A percentile compares a stretch with the other conserved stretches of the same genome.
Evolutionary conservation across 2,888 invertebrate species (phyloP).

Genomic region (Dryomyza anilis): DNA sequence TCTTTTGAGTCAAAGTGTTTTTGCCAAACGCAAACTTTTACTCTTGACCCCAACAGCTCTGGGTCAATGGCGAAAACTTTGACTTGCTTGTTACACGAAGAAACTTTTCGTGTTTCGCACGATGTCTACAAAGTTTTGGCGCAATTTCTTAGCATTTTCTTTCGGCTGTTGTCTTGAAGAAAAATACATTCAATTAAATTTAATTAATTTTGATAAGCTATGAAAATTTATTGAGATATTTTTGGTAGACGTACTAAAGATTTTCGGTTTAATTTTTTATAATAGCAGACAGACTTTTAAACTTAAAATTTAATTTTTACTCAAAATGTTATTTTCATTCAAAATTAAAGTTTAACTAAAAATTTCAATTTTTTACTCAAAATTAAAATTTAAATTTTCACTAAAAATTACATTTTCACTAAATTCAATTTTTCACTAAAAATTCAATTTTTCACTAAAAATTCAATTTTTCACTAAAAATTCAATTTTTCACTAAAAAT

Average conservation of each 20-base stretch:
- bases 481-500: too few relatives aligned
- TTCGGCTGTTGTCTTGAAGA: not conserved
- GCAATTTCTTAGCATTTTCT: too few relatives aligned
- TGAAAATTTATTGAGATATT: not conserved
- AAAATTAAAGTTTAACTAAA: not conserved
- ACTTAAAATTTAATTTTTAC: not conserved
- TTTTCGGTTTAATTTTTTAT: not conserved
- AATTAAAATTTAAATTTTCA: too few relatives aligned
- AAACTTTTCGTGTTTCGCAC: slow-evolving; percentile 6
- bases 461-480: too few relatives aligned
- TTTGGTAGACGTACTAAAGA: not conserved
- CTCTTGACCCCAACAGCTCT: slow-evolving; percentile 27
- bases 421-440: too few relatives aligned
- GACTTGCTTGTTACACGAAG: not conserved
- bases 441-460: too few relatives aligned
- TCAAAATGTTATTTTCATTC: not conserved
- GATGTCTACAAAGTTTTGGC: too few relatives aligned
- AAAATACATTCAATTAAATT: not conserved
- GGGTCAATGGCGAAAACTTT: slow-evolving; percentile 30
- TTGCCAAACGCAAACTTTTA: slow-evolving; percentile 21
- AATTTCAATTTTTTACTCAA: too few relatives aligned
- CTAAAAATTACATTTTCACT: too few relatives aligned
- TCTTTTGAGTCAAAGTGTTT: slow-evolving; percentile 25
- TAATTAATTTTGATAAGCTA: slow-evolving; percentile 10
- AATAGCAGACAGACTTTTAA: not conserved